These are phyloP conservation scores for Neomonachus schauinslandi DNA, from an alignment of 2,113 vertebrate species.

Conservation along the genomic window DNA sequence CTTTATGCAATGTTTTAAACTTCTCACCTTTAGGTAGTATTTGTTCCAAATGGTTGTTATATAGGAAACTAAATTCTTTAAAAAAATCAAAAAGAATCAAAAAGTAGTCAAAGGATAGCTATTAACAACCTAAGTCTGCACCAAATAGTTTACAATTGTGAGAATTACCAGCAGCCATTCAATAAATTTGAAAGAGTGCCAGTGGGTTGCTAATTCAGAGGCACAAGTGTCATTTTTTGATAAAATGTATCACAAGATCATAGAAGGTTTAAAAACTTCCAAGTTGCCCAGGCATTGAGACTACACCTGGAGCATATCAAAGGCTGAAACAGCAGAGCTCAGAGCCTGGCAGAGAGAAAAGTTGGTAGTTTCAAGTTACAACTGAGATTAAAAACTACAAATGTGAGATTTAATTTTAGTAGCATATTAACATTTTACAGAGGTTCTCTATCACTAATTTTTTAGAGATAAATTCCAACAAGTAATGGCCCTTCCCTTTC, in stretches of 20 bases:
- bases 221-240: constrained; percentile 73
- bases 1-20: background rate
- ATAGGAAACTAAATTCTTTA: constrained; percentile 21
- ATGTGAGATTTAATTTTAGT: constrained; percentile 61
- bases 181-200: constrained; percentile 52
- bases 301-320: constrained; percentile 56
- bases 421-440: constrained; percentile 73
- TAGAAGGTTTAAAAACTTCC: constrained; percentile 50
- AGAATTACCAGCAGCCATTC: constrained; percentile 64
- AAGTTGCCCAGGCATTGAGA: constrained; percentile 2
- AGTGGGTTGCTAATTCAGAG: constrained; percentile 66
- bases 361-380: constrained; percentile 56
- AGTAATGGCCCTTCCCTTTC: background rate
- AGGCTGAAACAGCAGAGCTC: constrained; percentile 50
- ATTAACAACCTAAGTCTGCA: constrained; percentile 29
- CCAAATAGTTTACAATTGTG: constrained; percentile 36
- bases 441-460: background rate
- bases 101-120: constrained; percentile 36
- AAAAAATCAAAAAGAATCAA: constrained; percentile 19
- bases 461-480: background rate
- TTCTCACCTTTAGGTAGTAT: background rate
- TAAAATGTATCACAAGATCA: constrained; percentile 67
- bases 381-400: constrained; percentile 40
- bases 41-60: background rate
- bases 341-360: constrained; percentile 47